phyloP scores from a whole-genome alignment of 2,113 vertebrate species.

The Hypanus sabinus region DNA sequence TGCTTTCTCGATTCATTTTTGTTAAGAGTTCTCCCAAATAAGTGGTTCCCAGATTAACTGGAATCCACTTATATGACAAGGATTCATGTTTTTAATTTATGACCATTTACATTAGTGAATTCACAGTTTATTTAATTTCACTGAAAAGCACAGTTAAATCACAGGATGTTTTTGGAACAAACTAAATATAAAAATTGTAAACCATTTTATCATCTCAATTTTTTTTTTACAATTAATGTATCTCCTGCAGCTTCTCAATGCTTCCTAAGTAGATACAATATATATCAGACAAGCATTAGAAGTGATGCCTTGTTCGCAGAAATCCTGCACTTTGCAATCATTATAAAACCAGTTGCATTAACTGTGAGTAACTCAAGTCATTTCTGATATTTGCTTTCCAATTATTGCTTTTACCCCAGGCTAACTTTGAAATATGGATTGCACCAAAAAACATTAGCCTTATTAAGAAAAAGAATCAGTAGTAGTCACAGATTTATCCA shows the following conservation, averaged over 20 bases:
- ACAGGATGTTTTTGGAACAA: not conserved
- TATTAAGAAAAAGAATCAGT: not conserved
- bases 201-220: not conserved
- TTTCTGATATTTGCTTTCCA: not conserved
- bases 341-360: not conserved
- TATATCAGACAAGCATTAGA: not conserved
- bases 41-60: too few relatives aligned
- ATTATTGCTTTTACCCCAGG: not conserved
- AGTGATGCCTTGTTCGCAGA: not conserved
- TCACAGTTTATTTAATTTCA: not conserved
- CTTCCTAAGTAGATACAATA: not conserved
- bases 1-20: too few relatives aligned
- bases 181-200: not conserved
- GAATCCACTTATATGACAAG: not conserved
- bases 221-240: not conserved
- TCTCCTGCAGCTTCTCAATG: not conserved
- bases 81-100: not conserved
- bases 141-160: not conserved
- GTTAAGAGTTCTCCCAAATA: too few relatives aligned
- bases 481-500: not conserved
- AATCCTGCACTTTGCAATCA: slow-evolving; percentile 1
- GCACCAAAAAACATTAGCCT: not conserved
- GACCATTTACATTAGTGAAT: not conserved
- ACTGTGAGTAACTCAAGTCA: not conserved
- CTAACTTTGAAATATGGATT: not conserved